A percentile compares a stretch with the other conserved stretches of the same genome.
Conservation (phyloP, 35 echinoderm and acorn worm genomes). For the Anneissia japonica region DNA sequence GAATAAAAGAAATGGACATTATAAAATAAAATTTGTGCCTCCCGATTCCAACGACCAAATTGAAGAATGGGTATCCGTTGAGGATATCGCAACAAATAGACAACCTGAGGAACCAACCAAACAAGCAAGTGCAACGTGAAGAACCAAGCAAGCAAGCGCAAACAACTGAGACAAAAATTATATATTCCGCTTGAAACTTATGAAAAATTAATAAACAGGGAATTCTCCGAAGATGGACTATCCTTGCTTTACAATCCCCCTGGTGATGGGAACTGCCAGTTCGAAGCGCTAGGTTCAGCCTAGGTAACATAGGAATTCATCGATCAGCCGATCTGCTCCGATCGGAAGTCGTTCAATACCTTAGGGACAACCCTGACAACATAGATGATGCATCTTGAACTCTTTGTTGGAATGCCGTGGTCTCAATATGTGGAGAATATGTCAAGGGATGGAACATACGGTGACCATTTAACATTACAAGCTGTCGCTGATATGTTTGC, state of each 20-base stretch:
- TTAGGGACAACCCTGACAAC: no score
- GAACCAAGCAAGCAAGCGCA: background rate
- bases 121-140: background rate
- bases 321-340: background rate
- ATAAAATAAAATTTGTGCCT: background rate
- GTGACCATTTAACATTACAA: background rate
- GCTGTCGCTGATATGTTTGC: background rate
- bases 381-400: no score
- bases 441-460: background rate
- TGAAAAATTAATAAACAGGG: background rate
- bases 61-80: background rate
- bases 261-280: background rate
- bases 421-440: background rate
- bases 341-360: no score
- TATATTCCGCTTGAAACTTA: background rate
- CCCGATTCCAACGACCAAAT: background rate
- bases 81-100: no score
- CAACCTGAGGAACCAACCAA: no score
- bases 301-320: background rate
- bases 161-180: background rate
- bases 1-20: background rate
- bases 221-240: background rate
- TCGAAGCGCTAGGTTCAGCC: background rate
- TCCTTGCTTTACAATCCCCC: background rate
- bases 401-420: no score